These are phyloP conservation scores for Luidia sarsii DNA, from an alignment of 53 echinoderm and acorn worm genomes.

Conservation along the genomic window DNA sequence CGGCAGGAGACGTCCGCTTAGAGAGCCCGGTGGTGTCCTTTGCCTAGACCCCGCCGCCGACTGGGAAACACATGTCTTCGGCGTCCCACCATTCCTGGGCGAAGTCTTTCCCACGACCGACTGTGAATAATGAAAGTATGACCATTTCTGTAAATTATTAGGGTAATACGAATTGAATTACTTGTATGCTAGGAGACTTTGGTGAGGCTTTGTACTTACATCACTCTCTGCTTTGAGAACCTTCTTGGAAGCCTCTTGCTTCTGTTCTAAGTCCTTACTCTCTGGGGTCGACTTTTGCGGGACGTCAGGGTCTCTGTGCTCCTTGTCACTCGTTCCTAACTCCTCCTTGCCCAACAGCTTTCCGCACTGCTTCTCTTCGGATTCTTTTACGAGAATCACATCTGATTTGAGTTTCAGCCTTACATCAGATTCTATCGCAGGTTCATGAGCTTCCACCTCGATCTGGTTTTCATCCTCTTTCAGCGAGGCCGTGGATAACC, in stretches of 20 bases:
- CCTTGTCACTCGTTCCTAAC: background rate
- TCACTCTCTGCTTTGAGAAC: conserved; percentile 17
- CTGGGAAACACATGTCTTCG: background rate
- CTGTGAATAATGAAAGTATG: too few relatives aligned
- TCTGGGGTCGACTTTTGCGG: background rate
- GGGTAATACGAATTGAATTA: too few relatives aligned
- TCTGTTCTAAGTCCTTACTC: background rate
- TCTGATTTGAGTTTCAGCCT: background rate
- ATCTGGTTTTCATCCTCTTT: background rate
- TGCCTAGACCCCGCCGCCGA: background rate
- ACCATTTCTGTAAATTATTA: too few relatives aligned
- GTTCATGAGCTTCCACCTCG: background rate
- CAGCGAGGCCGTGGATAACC: too few relatives aligned
- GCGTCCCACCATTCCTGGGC: background rate
- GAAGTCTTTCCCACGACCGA: background rate
- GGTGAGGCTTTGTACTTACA: too few relatives aligned
- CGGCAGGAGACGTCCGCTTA: background rate
- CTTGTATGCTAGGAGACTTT: too few relatives aligned
- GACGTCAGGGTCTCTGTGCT: background rate
- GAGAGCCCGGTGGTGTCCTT: background rate
- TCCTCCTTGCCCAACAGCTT: too few relatives aligned
- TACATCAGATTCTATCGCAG: background rate
- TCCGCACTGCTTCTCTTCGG: too few relatives aligned
- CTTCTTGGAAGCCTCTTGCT: conserved; percentile 3
- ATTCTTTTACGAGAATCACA: too few relatives aligned